A percentile compares a stretch with the other conserved stretches of the same genome.
These are phyloP conservation scores for Notothenia coriiceps DNA, from an alignment of 2,113 vertebrate species.

Conservation along the genomic window DNA sequence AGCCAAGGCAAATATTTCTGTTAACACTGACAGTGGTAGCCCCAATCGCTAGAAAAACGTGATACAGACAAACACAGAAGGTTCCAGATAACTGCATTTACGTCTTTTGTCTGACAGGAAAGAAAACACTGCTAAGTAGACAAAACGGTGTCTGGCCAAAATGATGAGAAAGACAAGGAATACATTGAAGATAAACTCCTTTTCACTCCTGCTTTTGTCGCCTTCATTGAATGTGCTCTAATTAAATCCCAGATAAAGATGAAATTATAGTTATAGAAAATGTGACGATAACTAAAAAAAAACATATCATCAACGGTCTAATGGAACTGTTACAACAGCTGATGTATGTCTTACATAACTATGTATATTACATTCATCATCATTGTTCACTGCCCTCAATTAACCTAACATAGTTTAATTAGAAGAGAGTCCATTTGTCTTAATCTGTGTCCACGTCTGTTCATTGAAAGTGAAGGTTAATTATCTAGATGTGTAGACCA, in stretches of 20 bases:
- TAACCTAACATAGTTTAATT: slow-evolving; percentile 25
- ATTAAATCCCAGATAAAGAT: neutral
- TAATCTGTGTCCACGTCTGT: slow-evolving; percentile 20
- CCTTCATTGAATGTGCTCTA: neutral
- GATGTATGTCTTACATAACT: neutral
- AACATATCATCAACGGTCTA: neutral
- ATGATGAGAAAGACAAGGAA: neutral
- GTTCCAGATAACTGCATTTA: slow-evolving; percentile 34
- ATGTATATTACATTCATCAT: slow-evolving; percentile 4
- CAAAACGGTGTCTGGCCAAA: neutral
- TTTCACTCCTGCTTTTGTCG: neutral
- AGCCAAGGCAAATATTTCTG: slow-evolving; percentile 46
- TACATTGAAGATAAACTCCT: neutral
- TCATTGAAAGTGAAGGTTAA: slow-evolving; percentile 54
- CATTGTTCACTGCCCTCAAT: slow-evolving; percentile 23
- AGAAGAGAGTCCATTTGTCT: slow-evolving; percentile 7
- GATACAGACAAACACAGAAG: slow-evolving; percentile 1
- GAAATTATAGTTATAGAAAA: neutral
- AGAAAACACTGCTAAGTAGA: slow-evolving; percentile 41
- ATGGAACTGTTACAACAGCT: neutral
- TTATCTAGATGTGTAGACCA: slow-evolving; percentile 30
- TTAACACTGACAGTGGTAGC: slow-evolving; percentile 4
- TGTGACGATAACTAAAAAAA: neutral
- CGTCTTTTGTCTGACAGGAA: slow-evolving; percentile 37
- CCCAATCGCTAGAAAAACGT: slow-evolving; percentile 11